phyloP scores from a whole-genome alignment of 2,113 vertebrate genomes.

The Varanus salvator region DNA sequence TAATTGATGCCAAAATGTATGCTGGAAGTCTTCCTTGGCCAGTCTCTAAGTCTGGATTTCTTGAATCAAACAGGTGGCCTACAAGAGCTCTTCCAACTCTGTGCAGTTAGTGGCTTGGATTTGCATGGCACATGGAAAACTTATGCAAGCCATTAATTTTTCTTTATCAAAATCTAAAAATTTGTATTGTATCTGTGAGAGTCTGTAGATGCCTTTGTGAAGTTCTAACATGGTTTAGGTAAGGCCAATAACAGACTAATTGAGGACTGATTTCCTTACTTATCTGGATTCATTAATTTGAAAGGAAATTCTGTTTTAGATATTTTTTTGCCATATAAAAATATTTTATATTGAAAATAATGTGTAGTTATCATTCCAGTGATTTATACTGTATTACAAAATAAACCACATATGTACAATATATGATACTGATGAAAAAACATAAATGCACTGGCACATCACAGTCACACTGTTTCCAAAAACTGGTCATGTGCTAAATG shows the following conservation, averaged over 20 bases:
- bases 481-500: background rate
- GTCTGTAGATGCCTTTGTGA: background rate
- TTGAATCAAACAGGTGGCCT: background rate
- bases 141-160: background rate
- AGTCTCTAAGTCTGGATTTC: background rate
- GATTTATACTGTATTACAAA: background rate
- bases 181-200: too few species aligned
- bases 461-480: background rate
- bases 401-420: background rate
- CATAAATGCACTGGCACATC: background rate
- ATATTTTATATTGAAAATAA: background rate
- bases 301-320: background rate
- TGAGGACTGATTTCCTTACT: background rate
- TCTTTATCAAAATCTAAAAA: background rate
- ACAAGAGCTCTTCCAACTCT: background rate
- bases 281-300: background rate
- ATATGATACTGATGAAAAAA: background rate
- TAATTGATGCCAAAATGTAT: background rate
- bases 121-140: background rate
- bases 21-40: background rate
- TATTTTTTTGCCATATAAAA: background rate
- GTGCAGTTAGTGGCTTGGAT: background rate
- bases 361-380: background rate
- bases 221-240: background rate
- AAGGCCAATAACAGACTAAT: background rate